Conservation (phyloP, 2,888 invertebrate genomes). For the Cephus rjabovi region DNA sequence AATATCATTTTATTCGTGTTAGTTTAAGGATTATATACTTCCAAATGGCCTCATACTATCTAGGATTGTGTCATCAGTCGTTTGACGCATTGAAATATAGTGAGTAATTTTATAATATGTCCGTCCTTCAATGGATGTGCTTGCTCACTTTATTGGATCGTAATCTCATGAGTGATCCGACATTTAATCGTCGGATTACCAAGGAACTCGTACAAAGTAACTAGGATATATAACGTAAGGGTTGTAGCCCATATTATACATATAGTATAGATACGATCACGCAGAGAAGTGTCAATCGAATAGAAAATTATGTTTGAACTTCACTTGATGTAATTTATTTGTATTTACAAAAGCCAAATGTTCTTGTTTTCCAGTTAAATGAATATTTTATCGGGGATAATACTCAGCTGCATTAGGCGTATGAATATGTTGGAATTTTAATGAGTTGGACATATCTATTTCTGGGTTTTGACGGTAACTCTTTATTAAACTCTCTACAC, state of each 20-base stretch:
- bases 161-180: neutral
- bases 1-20: neutral
- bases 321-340: neutral
- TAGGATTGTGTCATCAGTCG: too few relatives aligned
- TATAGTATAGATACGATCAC: neutral
- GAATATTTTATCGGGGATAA: neutral
- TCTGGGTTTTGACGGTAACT: slow-evolving; percentile 20
- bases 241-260: neutral
- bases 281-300: neutral
- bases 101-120: neutral
- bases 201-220: neutral
- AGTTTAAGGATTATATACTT: neutral
- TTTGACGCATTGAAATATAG: neutral
- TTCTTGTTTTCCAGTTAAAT: neutral
- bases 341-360: neutral
- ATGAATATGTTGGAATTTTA: neutral
- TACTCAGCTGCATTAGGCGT: neutral
- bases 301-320: neutral
- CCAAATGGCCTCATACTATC: neutral
- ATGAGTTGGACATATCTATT: neutral
- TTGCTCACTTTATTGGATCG: neutral
- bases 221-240: neutral
- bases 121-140: neutral
- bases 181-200: neutral
- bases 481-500: slow-evolving; percentile 51